A percentile compares a stretch with the other conserved stretches of the same genome.
Evolutionary conservation across 2,113 vertebrate species (phyloP).

Genomic region (Columba livia): DNA sequence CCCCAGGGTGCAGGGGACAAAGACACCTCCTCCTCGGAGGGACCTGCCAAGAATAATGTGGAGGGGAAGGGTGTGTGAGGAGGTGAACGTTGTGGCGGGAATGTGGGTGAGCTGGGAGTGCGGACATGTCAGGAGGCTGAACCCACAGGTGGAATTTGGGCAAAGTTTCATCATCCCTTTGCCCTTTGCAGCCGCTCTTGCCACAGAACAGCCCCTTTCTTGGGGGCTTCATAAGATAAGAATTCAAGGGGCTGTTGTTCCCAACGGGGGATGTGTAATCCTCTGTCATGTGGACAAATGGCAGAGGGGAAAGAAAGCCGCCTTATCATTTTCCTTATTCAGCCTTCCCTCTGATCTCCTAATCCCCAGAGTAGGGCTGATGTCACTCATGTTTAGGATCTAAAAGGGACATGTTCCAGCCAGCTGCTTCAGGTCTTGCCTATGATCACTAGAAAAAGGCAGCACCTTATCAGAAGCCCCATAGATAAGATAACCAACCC

Average conservation of each 20-base stretch:
- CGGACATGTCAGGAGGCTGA: background rate
- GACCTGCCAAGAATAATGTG: background rate
- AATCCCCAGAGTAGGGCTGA: background rate
- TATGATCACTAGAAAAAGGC: background rate
- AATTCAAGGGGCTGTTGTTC: background rate
- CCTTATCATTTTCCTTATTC: background rate
- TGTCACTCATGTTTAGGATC: background rate
- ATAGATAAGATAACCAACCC: background rate
- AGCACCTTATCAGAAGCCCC: background rate
- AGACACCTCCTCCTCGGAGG: background rate
- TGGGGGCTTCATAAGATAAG: background rate
- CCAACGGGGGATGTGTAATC: background rate
- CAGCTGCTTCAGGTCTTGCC: background rate
- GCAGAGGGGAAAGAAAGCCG: background rate
- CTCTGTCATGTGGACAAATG: background rate
- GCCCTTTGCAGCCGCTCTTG: background rate
- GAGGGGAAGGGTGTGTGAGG: background rate
- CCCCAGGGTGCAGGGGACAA: background rate
- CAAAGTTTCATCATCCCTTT: background rate
- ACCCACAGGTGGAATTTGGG: background rate
- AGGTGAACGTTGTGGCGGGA: background rate
- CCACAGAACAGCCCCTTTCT: background rate
- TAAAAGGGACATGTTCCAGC: background rate
- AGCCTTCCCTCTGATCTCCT: slow-evolving; percentile 16
- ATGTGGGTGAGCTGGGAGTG: background rate